A percentile compares a stretch with the other conserved stretches of the same genome.
phyloP scores from a whole-genome alignment of 2,113 vertebrate genomes.

The Syngnathus floridae region DNA sequence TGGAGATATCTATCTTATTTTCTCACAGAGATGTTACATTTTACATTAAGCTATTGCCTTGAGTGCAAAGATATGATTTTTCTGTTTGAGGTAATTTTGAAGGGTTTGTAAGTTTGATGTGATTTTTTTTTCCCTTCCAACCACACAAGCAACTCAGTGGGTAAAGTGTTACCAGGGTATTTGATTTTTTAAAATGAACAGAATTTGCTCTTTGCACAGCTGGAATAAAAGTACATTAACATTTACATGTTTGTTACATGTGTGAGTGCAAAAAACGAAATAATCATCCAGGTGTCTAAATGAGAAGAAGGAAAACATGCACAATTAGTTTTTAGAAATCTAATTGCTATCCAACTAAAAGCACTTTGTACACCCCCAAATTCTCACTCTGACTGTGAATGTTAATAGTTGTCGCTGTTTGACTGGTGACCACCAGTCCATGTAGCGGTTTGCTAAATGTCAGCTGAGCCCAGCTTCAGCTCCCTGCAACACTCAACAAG shows the following conservation, averaged over 20 bases:
- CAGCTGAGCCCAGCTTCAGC: too few relatives aligned
- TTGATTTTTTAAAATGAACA: background rate
- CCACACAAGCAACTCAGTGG: background rate
- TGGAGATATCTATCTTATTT: background rate
- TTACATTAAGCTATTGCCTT: background rate
- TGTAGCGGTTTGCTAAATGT: background rate
- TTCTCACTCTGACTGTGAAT: background rate
- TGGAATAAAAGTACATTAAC: slow-evolving; percentile 12
- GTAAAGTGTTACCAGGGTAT: background rate
- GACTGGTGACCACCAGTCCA: background rate
- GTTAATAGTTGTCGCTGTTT: background rate
- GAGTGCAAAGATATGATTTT: background rate
- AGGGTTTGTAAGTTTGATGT: background rate
- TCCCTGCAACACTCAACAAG: background rate
- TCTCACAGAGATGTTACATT: background rate
- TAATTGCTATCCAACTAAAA: background rate
- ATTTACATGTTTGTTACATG: slow-evolving; percentile 14
- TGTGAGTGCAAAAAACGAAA: slow-evolving; percentile 51
- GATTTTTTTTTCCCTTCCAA: background rate
- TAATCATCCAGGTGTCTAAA: slow-evolving; percentile 4
- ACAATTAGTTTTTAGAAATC: background rate
- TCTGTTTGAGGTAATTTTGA: slow-evolving; percentile 8
- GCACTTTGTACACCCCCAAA: background rate
- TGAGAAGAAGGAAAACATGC: slow-evolving; percentile 7
- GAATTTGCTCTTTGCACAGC: background rate